phyloP scores from a whole-genome alignment of 1,140 invertebrate species.

The Cydia pomonella region DNA sequence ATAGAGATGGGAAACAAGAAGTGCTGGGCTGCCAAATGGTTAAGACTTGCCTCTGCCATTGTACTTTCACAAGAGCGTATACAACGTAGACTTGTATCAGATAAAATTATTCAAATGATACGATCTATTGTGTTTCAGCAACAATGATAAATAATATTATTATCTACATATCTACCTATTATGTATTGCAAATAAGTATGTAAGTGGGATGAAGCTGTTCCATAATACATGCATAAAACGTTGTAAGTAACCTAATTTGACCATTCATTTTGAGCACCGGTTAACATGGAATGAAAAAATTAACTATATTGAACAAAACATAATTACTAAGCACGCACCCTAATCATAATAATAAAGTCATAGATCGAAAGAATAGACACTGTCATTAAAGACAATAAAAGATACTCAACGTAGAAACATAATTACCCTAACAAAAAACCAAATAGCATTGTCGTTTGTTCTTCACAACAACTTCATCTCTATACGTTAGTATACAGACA shows the following conservation, averaged over 20 bases:
- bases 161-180: conserved; percentile 58
- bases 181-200: conserved; percentile 73
- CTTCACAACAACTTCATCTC: neutral
- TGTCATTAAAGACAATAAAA: conserved; percentile 32
- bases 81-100: conserved; percentile 69
- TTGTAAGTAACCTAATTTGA: conserved; percentile 7
- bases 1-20: neutral
- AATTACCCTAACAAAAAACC: conserved; percentile 27
- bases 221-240: conserved; percentile 8
- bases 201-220: conserved; percentile 57
- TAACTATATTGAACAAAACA: conserved; percentile 12
- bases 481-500: neutral
- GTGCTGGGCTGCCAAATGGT: neutral
- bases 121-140: conserved; percentile 76
- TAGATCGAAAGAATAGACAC: conserved; percentile 23
- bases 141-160: conserved; percentile 78
- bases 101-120: conserved; percentile 80
- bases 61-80: conserved; percentile 52
- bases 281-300: neutral
- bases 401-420: conserved; percentile 24
- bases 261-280: neutral
- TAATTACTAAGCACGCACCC: conserved; percentile 18
- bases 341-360: conserved; percentile 32
- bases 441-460: conserved; percentile 29
- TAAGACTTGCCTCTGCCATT: conserved; percentile 35